Evolutionary conservation across 2,797 vertebrate species (phyloP).

Genomic region (Trachops cirrhosus): DNA sequence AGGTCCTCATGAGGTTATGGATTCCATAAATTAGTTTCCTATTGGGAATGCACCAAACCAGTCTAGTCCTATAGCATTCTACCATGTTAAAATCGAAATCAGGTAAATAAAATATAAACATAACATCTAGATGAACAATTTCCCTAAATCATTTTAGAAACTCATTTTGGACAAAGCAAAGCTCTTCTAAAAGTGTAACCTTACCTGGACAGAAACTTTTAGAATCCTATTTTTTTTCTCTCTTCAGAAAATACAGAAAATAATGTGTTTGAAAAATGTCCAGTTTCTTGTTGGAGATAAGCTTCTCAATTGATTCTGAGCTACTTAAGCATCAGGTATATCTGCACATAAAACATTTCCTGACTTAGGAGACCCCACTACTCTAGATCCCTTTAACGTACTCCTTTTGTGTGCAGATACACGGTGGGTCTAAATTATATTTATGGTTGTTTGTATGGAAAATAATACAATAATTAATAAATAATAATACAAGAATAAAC

Average conservation of each 20-base stretch:
- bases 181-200: slow-evolving; percentile 25
- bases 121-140: slow-evolving; percentile 22
- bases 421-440: background rate
- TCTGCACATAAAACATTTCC: background rate
- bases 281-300: slow-evolving; percentile 36
- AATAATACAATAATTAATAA: too few species aligned
- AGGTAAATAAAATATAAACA: slow-evolving; percentile 32
- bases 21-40: background rate
- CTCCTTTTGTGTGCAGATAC: background rate
- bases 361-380: background rate
- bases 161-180: background rate
- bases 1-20: background rate
- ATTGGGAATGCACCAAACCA: background rate
- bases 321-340: background rate
- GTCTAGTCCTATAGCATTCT: slow-evolving; percentile 25
- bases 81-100: background rate
- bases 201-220: slow-evolving; percentile 14
- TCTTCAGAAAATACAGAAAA: slow-evolving; percentile 28
- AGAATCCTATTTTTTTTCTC: background rate
- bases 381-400: background rate
- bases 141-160: slow-evolving; percentile 37
- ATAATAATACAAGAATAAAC: too few species aligned
- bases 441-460: too few species aligned
- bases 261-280: slow-evolving; percentile 22
- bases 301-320: background rate